These are phyloP conservation scores for Fragum fragum DNA, from an alignment of 2,888 invertebrate genomes.

Conservation along the genomic window DNA sequence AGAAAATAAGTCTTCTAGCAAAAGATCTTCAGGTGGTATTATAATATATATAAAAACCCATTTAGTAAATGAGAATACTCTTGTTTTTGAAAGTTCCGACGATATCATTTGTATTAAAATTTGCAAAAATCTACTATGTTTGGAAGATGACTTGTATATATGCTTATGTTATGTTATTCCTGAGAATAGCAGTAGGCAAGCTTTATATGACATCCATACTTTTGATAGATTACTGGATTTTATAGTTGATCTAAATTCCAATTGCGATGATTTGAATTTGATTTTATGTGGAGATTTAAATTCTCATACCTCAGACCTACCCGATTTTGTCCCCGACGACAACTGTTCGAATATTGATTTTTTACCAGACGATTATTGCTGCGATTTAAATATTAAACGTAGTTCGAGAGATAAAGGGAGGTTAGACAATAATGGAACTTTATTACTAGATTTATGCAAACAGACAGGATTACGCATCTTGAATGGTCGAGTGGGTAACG, in stretches of 20 bases:
- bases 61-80: too few relatives aligned
- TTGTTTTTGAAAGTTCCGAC: slow-evolving; percentile 12
- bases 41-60: too few relatives aligned
- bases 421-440: too few relatives aligned
- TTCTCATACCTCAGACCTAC: slow-evolving; percentile 7
- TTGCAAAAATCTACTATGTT: background rate
- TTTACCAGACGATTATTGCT: too few relatives aligned
- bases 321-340: slow-evolving; percentile 27
- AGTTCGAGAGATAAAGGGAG: too few relatives aligned
- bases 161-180: slow-evolving; percentile 43
- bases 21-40: too few relatives aligned
- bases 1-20: too few relatives aligned
- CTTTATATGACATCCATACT: slow-evolving; percentile 28
- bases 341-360: too few relatives aligned
- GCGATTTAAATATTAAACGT: too few relatives aligned
- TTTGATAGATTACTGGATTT: slow-evolving; percentile 32
- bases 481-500: too few relatives aligned
- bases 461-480: too few relatives aligned
- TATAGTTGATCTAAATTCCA: slow-evolving; percentile 8
- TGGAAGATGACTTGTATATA: slow-evolving; percentile 29
- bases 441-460: too few relatives aligned
- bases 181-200: slow-evolving; percentile 36
- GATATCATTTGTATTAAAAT: slow-evolving; percentile 21
- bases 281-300: slow-evolving; percentile 16
- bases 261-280: slow-evolving; percentile 8